Evolutionary conservation across 2,113 vertebrate species (phyloP).

Genomic region (Cyrtonyx montezumae): DNA sequence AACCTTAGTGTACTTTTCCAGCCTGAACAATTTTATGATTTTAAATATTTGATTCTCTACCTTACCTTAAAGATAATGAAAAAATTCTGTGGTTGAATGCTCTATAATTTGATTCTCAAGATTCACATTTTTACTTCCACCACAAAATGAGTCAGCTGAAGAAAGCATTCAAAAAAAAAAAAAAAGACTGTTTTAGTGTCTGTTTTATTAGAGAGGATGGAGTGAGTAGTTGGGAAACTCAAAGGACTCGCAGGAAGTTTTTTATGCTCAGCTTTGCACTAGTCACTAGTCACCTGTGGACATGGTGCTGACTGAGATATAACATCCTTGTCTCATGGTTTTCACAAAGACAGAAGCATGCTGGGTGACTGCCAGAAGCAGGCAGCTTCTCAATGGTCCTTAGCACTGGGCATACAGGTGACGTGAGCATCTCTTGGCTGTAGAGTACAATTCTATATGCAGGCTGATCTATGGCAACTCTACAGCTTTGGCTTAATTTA

Average conservation of each 20-base stretch:
- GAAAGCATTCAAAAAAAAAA: background rate
- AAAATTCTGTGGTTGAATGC: background rate
- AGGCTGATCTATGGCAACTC: background rate
- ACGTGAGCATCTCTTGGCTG: background rate
- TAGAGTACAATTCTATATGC: rapidly evolving
- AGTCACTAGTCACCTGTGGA: background rate
- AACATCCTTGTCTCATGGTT: background rate
- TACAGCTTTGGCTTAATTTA: background rate
- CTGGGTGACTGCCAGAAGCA: background rate
- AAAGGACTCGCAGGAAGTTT: background rate
- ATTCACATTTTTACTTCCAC: background rate
- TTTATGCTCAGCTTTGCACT: background rate
- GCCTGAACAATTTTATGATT: too few species aligned
- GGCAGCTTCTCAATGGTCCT: background rate
- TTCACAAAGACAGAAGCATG: rapidly evolving
- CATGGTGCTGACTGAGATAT: rapidly evolving
- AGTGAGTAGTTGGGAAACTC: background rate
- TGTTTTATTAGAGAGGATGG: background rate
- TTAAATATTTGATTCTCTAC: background rate
- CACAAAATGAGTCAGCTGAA: background rate
- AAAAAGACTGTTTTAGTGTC: background rate
- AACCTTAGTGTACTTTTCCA: too few species aligned
- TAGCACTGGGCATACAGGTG: background rate
- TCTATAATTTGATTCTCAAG: background rate
- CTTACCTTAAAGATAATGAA: background rate